These are phyloP conservation scores for Diachasmimorpha longicaudata DNA, from an alignment of 1,140 invertebrate genomes.

Conservation along the genomic window DNA sequence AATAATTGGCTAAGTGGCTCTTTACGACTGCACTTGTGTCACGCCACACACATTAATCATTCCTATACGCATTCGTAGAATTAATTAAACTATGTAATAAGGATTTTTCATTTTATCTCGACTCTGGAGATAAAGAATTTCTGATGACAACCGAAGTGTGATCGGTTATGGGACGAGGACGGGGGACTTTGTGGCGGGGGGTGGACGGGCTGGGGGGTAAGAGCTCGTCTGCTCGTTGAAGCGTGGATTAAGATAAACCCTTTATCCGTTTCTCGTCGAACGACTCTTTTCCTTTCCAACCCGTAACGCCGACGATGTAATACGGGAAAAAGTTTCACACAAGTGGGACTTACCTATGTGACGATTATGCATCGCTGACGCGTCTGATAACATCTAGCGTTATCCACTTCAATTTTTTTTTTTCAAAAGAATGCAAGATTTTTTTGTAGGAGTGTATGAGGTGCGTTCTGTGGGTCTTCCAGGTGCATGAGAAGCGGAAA, in stretches of 20 bases:
- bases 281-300: constrained; percentile 47
- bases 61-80: constrained; percentile 12
- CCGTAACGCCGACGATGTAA: constrained; percentile 16
- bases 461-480: too few relatives aligned
- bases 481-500: too few relatives aligned
- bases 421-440: background rate
- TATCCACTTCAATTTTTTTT: background rate
- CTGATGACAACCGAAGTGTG: constrained; percentile 50
- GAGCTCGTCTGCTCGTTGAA: constrained; percentile 58
- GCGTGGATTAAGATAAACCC: constrained; percentile 63
- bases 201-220: constrained; percentile 38
- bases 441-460: too few relatives aligned
- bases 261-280: constrained; percentile 60
- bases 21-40: background rate
- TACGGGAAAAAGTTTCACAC: background rate
- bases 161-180: constrained; percentile 51
- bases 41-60: background rate
- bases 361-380: constrained; percentile 14
- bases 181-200: constrained; percentile 26
- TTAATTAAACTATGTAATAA: constrained; percentile 31
- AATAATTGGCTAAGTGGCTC: background rate
- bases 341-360: background rate
- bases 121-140: constrained; percentile 31
- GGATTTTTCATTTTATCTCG: constrained; percentile 29
- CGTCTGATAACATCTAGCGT: background rate